phyloP scores from a whole-genome alignment of 2,888 invertebrate genomes.

The Myopa tessellatipennis region DNA sequence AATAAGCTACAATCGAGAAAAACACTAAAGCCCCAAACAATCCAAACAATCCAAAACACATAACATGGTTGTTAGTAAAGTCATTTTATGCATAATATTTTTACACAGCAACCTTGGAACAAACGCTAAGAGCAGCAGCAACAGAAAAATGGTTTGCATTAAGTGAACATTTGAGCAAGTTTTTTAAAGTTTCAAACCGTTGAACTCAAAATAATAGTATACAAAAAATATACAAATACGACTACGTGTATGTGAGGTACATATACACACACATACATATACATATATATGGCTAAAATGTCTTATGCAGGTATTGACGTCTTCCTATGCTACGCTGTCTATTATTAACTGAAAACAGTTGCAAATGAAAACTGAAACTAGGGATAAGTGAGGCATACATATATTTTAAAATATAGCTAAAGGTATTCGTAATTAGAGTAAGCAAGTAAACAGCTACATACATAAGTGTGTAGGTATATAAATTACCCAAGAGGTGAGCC shows the following conservation, averaged over 20 bases:
- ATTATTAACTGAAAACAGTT: conserved; percentile 65
- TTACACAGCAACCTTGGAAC: neutral
- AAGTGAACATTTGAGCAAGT: neutral
- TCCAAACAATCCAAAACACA: conserved; percentile 5
- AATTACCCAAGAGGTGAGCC: conserved; percentile 26
- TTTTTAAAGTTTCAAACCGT: conserved; percentile 7
- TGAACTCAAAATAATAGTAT: neutral
- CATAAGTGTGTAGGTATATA: conserved; percentile 1
- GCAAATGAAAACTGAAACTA: conserved; percentile 53
- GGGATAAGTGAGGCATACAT: conserved; percentile 43
- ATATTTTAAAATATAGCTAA: conserved; percentile 19
- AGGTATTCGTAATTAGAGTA: neutral
- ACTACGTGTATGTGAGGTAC: conserved; percentile 10
- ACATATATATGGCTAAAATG: conserved; percentile 68
- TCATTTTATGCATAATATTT: conserved; percentile 9
- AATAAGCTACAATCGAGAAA: conserved; percentile 44
- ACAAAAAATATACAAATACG: neutral
- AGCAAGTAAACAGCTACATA: too few species aligned
- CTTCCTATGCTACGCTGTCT: conserved; percentile 70
- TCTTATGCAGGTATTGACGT: conserved; percentile 70
- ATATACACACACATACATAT: neutral
- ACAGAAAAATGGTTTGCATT: conserved; percentile 2
- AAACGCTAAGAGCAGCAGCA: conserved; percentile 11
- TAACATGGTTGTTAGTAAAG: conserved; percentile 21
- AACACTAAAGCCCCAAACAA: conserved; percentile 9